Conservation (phyloP, 2,113 vertebrate genomes). For the Nansenia antarctica region DNA sequence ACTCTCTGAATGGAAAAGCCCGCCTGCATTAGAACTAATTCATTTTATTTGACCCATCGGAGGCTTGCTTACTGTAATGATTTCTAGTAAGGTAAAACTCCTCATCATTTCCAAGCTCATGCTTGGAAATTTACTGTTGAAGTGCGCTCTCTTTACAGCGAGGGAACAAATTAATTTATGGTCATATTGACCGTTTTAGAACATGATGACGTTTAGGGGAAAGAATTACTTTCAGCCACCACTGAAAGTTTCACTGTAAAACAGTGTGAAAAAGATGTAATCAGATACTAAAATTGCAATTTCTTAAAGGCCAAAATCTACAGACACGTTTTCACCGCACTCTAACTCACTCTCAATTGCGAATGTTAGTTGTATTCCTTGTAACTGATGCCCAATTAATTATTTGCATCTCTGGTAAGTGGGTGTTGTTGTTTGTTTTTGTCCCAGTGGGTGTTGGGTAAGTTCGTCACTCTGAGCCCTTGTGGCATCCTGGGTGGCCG, state of each 20-base stretch:
- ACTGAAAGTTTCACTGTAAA: constrained; percentile 53
- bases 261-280: constrained; percentile 54
- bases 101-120: constrained; percentile 51
- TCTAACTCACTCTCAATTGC: constrained; percentile 18
- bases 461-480: constrained; percentile 46
- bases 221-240: constrained; percentile 58
- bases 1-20: constrained; percentile 45
- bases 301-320: constrained; percentile 31
- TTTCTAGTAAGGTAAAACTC: constrained; percentile 41
- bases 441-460: constrained; percentile 46
- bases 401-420: constrained; percentile 34
- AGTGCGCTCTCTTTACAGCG: constrained; percentile 48
- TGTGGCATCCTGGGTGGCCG: constrained; percentile 68
- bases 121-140: constrained; percentile 62
- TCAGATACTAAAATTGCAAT: constrained; percentile 50
- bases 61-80: constrained; percentile 26
- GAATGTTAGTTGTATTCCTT: constrained; percentile 16
- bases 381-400: constrained; percentile 39
- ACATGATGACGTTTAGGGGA: constrained; percentile 57
- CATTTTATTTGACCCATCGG: constrained; percentile 48
- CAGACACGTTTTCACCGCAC: background rate
- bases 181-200: constrained; percentile 58
- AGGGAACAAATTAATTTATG: constrained; percentile 67
- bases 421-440: constrained; percentile 54
- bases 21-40: constrained; percentile 32